Evolutionary conservation across 1,140 invertebrate genomes (phyloP), one percentile per base, ranked within the genome.

Genomic region (Pissodes strobi): DNA sequence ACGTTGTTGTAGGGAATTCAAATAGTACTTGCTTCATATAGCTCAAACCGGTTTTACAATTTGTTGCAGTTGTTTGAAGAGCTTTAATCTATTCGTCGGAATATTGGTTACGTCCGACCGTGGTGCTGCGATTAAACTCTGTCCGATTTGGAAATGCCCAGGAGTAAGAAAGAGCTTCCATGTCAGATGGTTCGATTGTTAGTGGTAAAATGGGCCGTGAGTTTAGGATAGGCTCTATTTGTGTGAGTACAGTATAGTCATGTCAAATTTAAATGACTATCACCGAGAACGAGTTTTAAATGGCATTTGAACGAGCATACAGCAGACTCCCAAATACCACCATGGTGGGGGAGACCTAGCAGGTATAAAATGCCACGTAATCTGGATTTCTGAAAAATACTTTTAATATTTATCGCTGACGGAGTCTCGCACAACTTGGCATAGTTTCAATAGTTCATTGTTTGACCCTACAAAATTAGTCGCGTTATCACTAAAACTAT

Each of bases 381-480:
- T 81, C 81, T 5, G 72, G 65, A 13, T 55, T 27, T 51, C 46
- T 22, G 46, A 18, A 51, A 27, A 51, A 51, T 51, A 51, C 66
- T 63, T 76, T 77, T 0, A 81, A 70, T 5, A 64, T 70, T 3
- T 71, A 58, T 69, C n/a, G n/a, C n/a, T 82, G 80, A 69, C 76
- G 78, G 10, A 78, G 13, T 23, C 22, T 15, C 21, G 21, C 0
- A 41, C 34, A 23, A 22, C 43, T 17, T 77, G 77, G 23, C 77
- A 77, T 55, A 81, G 77, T 68, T 2, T 78, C 76, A 49, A 76
- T 76, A 59, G 80, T 78, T 13, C 74, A 43, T 75, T 76, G 80
- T 23, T 67, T 10, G 66, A 55, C 1, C 69, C 68, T 8, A 68
- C 48, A 63, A 78, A 78, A 53, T 76, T 72, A 0, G 53, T 58